Base-by-base conservation (phyloP, 2,888 invertebrate genomes). In the Trissoscelio sp. region DNA sequence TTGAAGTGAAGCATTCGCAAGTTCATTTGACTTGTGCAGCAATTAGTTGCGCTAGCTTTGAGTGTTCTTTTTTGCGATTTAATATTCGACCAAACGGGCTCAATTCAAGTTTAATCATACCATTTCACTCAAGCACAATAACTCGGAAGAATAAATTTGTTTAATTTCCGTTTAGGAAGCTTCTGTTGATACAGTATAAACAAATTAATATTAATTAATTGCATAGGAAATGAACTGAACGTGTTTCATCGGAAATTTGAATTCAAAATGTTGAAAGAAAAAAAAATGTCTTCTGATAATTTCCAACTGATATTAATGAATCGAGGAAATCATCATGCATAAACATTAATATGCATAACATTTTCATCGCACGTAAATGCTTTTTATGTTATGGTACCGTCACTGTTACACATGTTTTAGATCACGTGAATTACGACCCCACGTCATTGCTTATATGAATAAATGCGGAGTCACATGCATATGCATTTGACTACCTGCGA, bases 21-120 rank as follows among this genome's bases (percentile, higher is more conserved):
- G 20, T 46, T 4, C 46, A 20, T 46, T 46, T 46, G 20, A 20
- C n/a, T 46, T 46, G 18, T 12, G 20, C 20, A 11, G 42, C 42
- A 42, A 42, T 46, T 46, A 46, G 46, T 46, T 46, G 18, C 46
- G 46, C 46, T 20, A 46, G 46, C 20, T 46, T 12, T 20, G 37
- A 37, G 16, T 42, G 16, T 42, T 42, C 42, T n/a, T n/a, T 42
- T 11, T 5, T 42, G 46, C 18, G 11, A 46, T 14, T 42, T 4
- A 12, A 42, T 14, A 42, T 42, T 42, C 37, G 14, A 42, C 42
- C 14, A n/a, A 9, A 7, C 31, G 31, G 31, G 31, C 31, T 7
- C n/a, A 37, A 37, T 37, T 37, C 37, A 37, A 37, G 37, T 37
- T 37, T 37, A 37, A 31, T 31, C 31, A 9, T 3, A 31, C n/a